Conservation (phyloP, 2,113 vertebrate genomes). For the Hiodon tergisus region DNA sequence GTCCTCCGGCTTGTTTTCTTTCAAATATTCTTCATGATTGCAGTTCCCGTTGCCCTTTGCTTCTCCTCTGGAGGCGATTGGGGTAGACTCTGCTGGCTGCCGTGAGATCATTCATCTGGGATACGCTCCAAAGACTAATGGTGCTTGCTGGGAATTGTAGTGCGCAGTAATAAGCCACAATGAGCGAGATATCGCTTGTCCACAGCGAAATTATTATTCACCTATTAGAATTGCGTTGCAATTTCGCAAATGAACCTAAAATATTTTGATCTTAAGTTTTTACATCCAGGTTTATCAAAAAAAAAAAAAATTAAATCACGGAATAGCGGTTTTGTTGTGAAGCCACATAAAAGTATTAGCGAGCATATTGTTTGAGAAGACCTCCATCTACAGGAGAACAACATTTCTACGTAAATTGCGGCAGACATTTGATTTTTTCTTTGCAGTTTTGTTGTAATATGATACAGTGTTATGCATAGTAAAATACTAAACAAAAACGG, state of each 20-base stretch:
- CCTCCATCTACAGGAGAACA: background rate
- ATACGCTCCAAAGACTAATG: constrained; percentile 29
- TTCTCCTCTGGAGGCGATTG: constrained; percentile 21
- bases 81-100: constrained; percentile 21
- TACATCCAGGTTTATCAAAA: background rate
- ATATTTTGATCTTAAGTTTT: background rate
- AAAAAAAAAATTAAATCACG: too few relatives aligned
- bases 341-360: too few relatives aligned
- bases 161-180: constrained; percentile 20
- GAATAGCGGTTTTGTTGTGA: too few relatives aligned
- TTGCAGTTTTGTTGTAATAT: too few relatives aligned
- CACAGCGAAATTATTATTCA: constrained; percentile 32
- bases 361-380: background rate
- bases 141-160: constrained; percentile 55
- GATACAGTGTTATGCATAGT: too few relatives aligned
- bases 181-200: too few relatives aligned
- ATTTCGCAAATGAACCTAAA: constrained; percentile 12
- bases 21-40: constrained; percentile 25
- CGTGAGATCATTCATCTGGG: constrained; percentile 67
- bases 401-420: too few relatives aligned
- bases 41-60: constrained; percentile 8
- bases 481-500: too few relatives aligned
- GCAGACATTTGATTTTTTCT: too few relatives aligned
- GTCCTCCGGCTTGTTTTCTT: constrained; percentile 6
- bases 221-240: constrained; percentile 43